Evolutionary conservation across 2,888 invertebrate species (phyloP), one percentile per base, ranked within the genome.

Genomic region (Lycaena phlaeas): DNA sequence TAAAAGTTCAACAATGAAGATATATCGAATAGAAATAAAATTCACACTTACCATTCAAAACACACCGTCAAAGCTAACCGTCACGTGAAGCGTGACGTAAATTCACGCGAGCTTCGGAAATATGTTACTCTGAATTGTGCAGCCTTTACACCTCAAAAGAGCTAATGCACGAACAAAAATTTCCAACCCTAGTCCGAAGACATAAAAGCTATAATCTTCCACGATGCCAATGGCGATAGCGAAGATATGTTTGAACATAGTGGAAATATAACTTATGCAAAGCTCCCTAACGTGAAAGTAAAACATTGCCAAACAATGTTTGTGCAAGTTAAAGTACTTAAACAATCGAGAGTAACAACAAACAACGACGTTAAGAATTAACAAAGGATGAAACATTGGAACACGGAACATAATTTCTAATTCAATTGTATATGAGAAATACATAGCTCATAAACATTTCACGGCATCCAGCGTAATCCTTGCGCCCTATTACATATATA

Each of bases 301-400:
- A 49, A 49, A 45, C 47, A 49, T 44, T 36, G 44, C 41, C 41
- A 40, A 34, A 39, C 47, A 49, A 44, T 44, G 47, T 45, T 45
- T 46, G 34, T 39, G 40, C 44, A 43, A 36, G 30, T 46, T 48
- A 43, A 48, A 48, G 43, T 40, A 44, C 40, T 46, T 40, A 39
- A 41, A 46, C 48, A 48, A 50, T 48, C 45, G 42, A 36, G 44
- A 43, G 26, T 12, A 45, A 50, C 48, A 48, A 48, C 48, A 48
- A 45, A 48, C 47, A 45, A 48, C 47, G 43, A 38, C 30, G 49
- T 50, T 50, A 50, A 50, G 50, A 46, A 48, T 50, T 50, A 50
- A 50, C 43, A 48, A 43, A 42, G 44, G 41, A 48, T 48, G 41
- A 41, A 41, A 22, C 41, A 43, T 12, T 36, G 40, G 43, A 42